Conservation (phyloP, 2,797 vertebrate genomes). For the Nothura maculosa region DNA sequence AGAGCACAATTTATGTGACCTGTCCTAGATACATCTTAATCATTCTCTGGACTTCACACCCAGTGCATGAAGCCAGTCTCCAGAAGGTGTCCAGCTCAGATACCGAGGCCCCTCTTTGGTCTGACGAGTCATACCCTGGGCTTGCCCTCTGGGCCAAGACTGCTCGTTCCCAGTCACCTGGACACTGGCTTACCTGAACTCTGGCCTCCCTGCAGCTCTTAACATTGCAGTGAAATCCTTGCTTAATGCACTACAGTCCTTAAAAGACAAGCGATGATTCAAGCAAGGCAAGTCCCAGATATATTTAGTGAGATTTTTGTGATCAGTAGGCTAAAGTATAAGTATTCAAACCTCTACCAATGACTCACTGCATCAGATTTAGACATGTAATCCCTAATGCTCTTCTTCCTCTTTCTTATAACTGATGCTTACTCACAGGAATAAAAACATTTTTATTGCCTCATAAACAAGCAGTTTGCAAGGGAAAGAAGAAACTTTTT, state of each 20-base stretch:
- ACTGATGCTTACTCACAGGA: background rate
- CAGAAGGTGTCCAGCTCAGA: background rate
- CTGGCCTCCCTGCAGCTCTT: background rate
- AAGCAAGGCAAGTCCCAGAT: background rate
- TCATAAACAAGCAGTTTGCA: background rate
- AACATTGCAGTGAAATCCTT: accelerated
- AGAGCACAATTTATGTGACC: background rate
- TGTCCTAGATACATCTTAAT: background rate
- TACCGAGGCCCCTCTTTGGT: background rate
- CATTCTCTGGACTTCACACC: background rate
- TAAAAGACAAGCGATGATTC: accelerated
- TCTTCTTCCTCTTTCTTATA: background rate
- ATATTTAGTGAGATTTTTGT: background rate
- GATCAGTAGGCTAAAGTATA: background rate
- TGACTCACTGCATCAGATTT: background rate
- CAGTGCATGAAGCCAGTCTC: no score
- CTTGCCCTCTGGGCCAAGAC: background rate
- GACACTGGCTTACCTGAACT: background rate
- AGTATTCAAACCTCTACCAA: background rate
- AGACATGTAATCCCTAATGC: background rate
- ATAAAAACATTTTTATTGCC: background rate
- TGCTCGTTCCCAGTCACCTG: background rate
- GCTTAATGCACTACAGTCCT: accelerated
- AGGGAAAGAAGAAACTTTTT: background rate
- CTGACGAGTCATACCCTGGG: background rate